phyloP scores from a whole-genome alignment of 37 sponge, comb jelly and placozoan species.

The Ephydatia muelleri region DNA sequence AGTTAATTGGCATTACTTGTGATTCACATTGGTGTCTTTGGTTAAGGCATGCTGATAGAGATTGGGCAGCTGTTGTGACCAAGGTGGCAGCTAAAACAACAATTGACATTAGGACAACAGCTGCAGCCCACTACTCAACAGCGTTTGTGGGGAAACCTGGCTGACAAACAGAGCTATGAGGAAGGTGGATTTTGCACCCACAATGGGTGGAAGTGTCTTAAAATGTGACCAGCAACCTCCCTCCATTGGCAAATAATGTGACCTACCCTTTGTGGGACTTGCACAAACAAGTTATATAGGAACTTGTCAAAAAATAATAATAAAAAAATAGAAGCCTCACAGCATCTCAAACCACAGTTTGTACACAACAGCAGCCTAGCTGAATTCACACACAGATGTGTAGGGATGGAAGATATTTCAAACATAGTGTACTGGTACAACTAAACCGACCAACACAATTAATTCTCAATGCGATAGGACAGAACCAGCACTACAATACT shows the following conservation, averaged over 20 bases:
- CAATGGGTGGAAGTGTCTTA: not conserved
- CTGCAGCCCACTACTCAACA: not conserved
- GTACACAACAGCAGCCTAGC: no score
- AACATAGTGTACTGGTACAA: not conserved
- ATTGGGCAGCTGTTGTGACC: not conserved
- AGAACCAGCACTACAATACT: no score
- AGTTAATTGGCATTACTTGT: not conserved
- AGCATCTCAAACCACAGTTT: no score
- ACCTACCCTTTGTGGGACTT: no score
- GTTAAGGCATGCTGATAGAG: not conserved
- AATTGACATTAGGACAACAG: not conserved
- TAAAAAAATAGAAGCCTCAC: no score
- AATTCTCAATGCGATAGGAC: no score
- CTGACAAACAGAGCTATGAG: not conserved
- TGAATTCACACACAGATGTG: no score
- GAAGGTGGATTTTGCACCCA: not conserved
- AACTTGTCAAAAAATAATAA: no score
- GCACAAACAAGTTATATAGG: no score
- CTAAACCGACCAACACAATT: not conserved
- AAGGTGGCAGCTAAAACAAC: not conserved
- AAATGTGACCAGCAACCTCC: not conserved
- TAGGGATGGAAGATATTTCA: not conserved
- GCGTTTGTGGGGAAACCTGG: not conserved
- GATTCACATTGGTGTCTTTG: not conserved
- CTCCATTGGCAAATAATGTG: no score